Evolutionary conservation across 2,113 vertebrate species (phyloP).

Genomic region (Cyrtonyx montezumae): DNA sequence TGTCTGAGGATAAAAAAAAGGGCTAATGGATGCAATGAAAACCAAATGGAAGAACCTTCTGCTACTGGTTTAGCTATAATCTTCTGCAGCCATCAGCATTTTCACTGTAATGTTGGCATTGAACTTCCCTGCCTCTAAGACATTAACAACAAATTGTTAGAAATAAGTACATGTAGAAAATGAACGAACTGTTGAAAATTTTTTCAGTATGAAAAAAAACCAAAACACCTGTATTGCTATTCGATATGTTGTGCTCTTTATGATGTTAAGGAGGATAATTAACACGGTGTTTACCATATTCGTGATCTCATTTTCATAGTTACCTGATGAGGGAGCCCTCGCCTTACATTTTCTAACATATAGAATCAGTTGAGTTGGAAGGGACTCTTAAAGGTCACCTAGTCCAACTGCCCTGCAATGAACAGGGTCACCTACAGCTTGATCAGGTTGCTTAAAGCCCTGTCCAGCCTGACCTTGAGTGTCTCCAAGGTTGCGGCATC

Average conservation of each 20-base stretch:
- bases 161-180: neutral
- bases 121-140: neutral
- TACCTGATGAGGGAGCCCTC: slow-evolving; percentile 62
- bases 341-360: neutral
- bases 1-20: neutral
- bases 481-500: too few relatives aligned
- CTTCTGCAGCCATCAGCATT: neutral
- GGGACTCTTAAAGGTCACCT: too few relatives aligned
- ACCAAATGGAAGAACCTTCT: neutral
- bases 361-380: too few relatives aligned
- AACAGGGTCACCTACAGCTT: too few relatives aligned
- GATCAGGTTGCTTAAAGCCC: too few relatives aligned
- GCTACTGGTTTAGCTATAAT: neutral
- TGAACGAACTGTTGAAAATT: neutral
- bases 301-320: neutral
- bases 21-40: neutral
- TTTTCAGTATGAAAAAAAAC: neutral
- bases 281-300: neutral
- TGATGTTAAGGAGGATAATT: neutral
- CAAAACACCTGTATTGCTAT: neutral
- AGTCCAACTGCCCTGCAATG: too few relatives aligned
- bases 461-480: too few relatives aligned
- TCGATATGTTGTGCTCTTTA: neutral
- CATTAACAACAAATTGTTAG: neutral
- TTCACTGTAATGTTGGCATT: neutral